Evolutionary conservation across 2,113 vertebrate genomes (phyloP).

Genomic region (Eidolon helvum): DNA sequence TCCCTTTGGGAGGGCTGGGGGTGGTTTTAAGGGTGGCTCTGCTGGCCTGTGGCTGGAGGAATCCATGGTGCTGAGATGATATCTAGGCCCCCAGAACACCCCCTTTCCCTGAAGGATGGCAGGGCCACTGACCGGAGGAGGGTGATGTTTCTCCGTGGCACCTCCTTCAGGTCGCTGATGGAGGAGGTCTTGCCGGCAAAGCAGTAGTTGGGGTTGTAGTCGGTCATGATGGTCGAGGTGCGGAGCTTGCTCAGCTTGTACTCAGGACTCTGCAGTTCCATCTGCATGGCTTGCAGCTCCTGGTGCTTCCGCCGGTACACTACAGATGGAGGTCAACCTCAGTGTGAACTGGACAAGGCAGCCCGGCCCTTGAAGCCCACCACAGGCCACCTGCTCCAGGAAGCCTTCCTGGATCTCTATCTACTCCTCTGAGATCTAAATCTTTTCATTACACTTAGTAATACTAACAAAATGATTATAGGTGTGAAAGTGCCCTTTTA

Average conservation of each 20-base stretch:
- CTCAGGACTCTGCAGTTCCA: constrained; percentile 98
- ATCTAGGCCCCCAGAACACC: accelerated
- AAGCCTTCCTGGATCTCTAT: neutral
- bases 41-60: neutral
- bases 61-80: neutral
- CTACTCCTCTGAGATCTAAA: neutral
- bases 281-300: constrained; percentile 97
- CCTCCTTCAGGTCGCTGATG: constrained; percentile 98
- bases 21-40: neutral
- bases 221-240: constrained; percentile 99
- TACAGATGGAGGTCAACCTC: constrained; percentile 64
- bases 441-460: neutral
- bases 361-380: neutral
- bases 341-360: accelerated
- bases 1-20: neutral
- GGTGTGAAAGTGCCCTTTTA: neutral
- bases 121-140: constrained; percentile 90
- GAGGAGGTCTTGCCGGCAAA: constrained; percentile 97
- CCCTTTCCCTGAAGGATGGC: neutral
- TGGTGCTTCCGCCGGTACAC: constrained; percentile 98
- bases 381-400: neutral
- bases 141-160: constrained; percentile 96
- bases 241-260: constrained; percentile 98
- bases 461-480: neutral
- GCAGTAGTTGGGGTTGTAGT: constrained; percentile 99